Base-by-base conservation (phyloP, 2,113 vertebrate genomes). In the Hypanus sabinus region DNA sequence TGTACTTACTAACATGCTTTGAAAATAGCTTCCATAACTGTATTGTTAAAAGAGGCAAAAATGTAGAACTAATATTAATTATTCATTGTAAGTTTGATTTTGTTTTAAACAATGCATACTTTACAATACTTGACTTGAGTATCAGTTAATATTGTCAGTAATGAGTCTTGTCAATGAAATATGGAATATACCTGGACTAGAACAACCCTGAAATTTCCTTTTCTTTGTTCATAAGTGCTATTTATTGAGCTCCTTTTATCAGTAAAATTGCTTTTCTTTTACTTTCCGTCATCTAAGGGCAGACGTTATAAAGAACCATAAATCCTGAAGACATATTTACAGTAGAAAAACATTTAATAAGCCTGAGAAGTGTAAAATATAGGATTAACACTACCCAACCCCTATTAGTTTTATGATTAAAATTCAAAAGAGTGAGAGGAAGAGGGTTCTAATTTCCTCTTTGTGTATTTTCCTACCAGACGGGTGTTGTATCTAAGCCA, bases 301-400 rank as follows among this genome's bases (percentile, higher is more conserved):
- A 65, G 60, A 65, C 85, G n/a, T 68, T 90, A 65, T n/a, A 33
- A 90, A 90, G n/a, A 27, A 90, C 60, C 9, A 90, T 90, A 90
- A 90, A 60, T 90, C 60, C 85, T 90, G 85, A 88, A 88, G 85
- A n/a, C 60, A 90, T 88, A 88, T 90, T 90, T 90, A 65, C 60
- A 65, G 60, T 90, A 90, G 30, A 27, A 88, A 88, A 60, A 90
- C 85, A 90, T 90, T 90, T 90, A 90, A 90, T 90, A 60, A 90
- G 85, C 12, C 33, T 90, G 60, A 90, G 60, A 90, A 90, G 85
- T 90, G 60, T 33, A n/a, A 65, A 90, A 90, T 65, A 33, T 33
- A 8, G 57, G 12, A 90, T 90, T 90, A 88, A 65, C 85, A 90
- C 60, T 90, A 68, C 30, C 85, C 85, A 90, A 60, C 20, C 85